phyloP scores from a whole-genome alignment of 2,113 vertebrate species.

The Nycticorax nycticorax region DNA sequence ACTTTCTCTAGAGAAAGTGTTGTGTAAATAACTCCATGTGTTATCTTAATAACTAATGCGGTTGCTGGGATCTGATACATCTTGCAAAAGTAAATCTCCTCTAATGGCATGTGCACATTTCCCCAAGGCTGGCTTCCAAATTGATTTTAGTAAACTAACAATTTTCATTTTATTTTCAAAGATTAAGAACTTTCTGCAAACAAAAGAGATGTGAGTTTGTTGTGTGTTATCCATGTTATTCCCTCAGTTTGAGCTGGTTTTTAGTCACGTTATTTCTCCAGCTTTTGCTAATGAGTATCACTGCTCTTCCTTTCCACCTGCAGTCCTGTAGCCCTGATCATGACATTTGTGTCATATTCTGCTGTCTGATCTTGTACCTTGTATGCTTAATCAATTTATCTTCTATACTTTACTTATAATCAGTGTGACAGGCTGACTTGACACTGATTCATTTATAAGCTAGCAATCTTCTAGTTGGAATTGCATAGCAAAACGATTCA shows the following conservation, averaged over 20 bases:
- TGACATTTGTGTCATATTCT: background rate
- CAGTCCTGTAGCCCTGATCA: background rate
- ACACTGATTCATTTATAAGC: background rate
- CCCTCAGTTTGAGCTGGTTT: background rate
- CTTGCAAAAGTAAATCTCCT: background rate
- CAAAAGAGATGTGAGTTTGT: background rate
- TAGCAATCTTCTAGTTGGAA: background rate
- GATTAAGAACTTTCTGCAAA: background rate
- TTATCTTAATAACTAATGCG: background rate
- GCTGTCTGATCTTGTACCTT: background rate
- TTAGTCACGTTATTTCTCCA: background rate
- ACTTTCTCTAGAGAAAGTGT: background rate
- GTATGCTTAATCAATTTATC: background rate
- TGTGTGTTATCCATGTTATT: background rate
- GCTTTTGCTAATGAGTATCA: background rate
- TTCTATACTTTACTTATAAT: background rate
- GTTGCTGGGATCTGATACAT: background rate
- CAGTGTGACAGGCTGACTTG: background rate
- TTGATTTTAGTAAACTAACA: background rate
- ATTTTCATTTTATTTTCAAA: background rate
- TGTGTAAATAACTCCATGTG: background rate
- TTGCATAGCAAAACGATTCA: background rate
- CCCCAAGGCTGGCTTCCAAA: background rate
- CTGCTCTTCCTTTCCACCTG: background rate
- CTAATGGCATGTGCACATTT: background rate